Evolutionary conservation across 2,888 invertebrate species (phyloP).

Genomic region (Ophion ventricosus): DNA sequence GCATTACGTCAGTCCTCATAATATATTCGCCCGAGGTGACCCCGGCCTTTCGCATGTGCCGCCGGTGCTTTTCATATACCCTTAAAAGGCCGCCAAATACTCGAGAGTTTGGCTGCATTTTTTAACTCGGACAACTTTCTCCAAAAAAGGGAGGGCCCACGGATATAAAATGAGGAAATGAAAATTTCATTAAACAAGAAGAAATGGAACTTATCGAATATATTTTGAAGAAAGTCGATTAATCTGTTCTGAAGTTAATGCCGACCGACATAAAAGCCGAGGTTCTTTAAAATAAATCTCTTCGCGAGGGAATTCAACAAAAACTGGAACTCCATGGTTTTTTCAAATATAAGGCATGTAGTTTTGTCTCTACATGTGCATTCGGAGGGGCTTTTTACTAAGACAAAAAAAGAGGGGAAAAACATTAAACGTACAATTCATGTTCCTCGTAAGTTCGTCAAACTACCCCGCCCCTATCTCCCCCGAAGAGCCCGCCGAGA

Average conservation of each 20-base stretch:
- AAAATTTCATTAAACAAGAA: not conserved
- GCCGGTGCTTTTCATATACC: constrained; percentile 24
- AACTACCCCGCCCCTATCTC: not conserved
- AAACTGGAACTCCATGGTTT: no score
- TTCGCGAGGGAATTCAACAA: no score
- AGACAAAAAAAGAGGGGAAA: constrained; percentile 9
- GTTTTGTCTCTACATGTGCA: no score
- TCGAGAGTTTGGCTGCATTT: constrained; percentile 18
- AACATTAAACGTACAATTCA: constrained; percentile 31
- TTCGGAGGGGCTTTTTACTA: constrained; percentile 14
- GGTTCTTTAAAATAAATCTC: no score
- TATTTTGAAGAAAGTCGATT: not conserved
- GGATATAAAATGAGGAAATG: not conserved
- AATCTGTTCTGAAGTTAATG: not conserved
- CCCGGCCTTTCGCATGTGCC: not conserved
- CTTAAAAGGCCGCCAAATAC: constrained; percentile 47
- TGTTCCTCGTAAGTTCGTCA: constrained; percentile 2
- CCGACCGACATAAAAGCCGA: no score
- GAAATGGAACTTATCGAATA: not conserved
- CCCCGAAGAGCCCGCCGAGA: not conserved
- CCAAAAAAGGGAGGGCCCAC: not conserved
- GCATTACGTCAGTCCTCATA: constrained; percentile 24
- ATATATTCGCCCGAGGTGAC: constrained; percentile 47
- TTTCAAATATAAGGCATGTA: no score
- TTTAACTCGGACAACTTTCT: constrained; percentile 7